Evolutionary conservation across 2,888 invertebrate species (phyloP), one percentile per base, ranked within the genome.

Genomic region (Apodemia hepburni): DNA sequence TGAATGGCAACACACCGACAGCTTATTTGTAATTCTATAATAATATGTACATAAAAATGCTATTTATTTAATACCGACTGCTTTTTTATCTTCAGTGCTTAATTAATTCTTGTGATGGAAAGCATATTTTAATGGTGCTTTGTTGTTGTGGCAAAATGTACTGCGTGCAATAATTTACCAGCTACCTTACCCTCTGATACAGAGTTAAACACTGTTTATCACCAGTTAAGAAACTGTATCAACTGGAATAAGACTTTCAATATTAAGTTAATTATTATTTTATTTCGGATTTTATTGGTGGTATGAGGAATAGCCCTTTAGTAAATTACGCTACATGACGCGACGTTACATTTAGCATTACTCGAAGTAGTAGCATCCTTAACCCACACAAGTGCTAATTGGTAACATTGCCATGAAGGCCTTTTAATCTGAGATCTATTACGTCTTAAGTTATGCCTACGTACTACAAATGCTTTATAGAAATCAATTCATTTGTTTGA

Each of bases 311-410:
- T 22, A 11, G 3, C 2, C 38, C 38, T 11, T 38, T 38, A 42
- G 6, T n/a, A 4, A 15, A 42, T 5, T n/a, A 38, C 38, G 3
- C 11, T 38, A 12, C 0, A 4, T 38, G 38, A 42, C 15, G 42
- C 42, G 15, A 42, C 4, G 15, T 15, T 42, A n/a, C 42, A 45
- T 22, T 51, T 18, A 51, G 27, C 27, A 27, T 6, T 29, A 54
- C 5, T 15, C 54, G 11, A 54, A 15, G 54, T 29, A 27, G 27
- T 22, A 54, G 7, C 54, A 54, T 29, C 6, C 27, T 29, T 54
- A 29, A 54, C 54, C 29, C 7, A 27, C 54, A 27, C 27, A 29
- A 29, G 54, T 54, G 54, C 27, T 54, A 54, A 54, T 54, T 54
- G 54, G 7, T 54, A 54, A 27, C 27, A 54, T 29, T 54, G 15